phyloP scores from a whole-genome alignment of 2,113 vertebrate species.

The Oreocharis arfaki region DNA sequence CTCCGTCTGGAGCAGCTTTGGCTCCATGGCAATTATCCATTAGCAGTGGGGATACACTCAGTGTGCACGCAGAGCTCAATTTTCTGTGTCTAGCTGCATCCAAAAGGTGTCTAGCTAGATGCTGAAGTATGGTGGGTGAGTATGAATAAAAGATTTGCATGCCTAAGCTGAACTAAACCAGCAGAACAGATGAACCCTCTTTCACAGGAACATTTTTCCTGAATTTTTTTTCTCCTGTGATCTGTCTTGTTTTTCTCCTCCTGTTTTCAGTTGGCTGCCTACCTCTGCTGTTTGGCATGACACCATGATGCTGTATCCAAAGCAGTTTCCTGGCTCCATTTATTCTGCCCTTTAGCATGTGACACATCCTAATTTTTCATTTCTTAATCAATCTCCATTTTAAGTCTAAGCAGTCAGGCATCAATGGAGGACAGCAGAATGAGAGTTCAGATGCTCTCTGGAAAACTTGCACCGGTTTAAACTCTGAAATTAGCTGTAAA shows the following conservation, averaged over 20 bases:
- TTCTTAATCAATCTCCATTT: not conserved
- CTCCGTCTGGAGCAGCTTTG: not conserved
- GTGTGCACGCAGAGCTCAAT: not conserved
- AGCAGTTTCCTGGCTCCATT: not conserved
- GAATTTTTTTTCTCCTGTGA: not conserved
- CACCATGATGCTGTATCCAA: not conserved
- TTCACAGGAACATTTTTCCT: not conserved
- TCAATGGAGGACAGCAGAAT: not conserved
- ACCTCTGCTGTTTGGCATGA: not conserved
- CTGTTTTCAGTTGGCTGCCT: not conserved
- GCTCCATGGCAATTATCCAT: not conserved
- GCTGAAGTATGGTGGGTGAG: not conserved
- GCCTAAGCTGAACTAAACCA: not conserved
- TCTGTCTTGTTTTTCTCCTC: not conserved
- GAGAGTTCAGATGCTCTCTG: not conserved
- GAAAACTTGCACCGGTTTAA: not conserved
- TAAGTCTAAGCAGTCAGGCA: not conserved
- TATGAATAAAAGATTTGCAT: not conserved
- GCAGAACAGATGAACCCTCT: not conserved
- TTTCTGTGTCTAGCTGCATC: not conserved
- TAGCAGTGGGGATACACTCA: rapidly evolving
- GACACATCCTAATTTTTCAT: not conserved
- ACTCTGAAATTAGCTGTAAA: not conserved
- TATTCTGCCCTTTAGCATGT: not conserved
- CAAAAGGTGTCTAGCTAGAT: not conserved